phyloP scores from a whole-genome alignment of 2,888 invertebrate genomes.

The Hetaerina titia region DNA sequence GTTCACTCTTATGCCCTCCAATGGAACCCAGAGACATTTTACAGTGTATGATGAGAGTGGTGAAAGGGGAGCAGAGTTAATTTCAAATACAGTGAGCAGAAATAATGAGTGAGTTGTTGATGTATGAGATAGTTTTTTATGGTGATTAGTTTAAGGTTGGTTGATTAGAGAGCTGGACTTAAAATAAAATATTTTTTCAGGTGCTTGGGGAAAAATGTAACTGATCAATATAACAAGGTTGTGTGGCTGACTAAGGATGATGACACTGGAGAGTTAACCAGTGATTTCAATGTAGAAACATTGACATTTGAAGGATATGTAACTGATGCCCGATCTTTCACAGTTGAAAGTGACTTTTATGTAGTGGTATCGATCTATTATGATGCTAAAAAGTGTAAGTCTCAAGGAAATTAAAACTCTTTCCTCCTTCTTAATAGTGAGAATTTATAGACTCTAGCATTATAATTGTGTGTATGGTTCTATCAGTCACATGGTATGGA shows the following conservation, averaged over 20 bases:
- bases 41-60: conserved; percentile 72
- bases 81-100: conserved; percentile 72
- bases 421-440: too few relatives aligned
- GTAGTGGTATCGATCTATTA: conserved; percentile 74
- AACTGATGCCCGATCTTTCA: conserved; percentile 11
- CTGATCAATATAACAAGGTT: not conserved
- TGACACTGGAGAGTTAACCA: conserved; percentile 9
- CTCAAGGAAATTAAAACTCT: not conserved
- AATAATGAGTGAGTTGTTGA: conserved; percentile 70
- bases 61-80: conserved; percentile 72
- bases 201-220: not conserved
- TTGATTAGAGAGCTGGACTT: not conserved
- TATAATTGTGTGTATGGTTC: too few relatives aligned
- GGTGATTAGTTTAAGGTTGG: not conserved
- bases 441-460: too few relatives aligned
- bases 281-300: not conserved
- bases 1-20: conserved; percentile 69
- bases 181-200: not conserved
- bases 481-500: too few relatives aligned
- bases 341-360: conserved; percentile 72
- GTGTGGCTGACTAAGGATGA: not conserved
- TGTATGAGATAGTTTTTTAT: conserved; percentile 71
- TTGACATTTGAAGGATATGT: conserved; percentile 42
- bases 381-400: conserved; percentile 70
- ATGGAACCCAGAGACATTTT: conserved; percentile 70